Evolutionary conservation across 1,140 invertebrate species (phyloP).

Genomic region (Sinonovacula constricta): DNA sequence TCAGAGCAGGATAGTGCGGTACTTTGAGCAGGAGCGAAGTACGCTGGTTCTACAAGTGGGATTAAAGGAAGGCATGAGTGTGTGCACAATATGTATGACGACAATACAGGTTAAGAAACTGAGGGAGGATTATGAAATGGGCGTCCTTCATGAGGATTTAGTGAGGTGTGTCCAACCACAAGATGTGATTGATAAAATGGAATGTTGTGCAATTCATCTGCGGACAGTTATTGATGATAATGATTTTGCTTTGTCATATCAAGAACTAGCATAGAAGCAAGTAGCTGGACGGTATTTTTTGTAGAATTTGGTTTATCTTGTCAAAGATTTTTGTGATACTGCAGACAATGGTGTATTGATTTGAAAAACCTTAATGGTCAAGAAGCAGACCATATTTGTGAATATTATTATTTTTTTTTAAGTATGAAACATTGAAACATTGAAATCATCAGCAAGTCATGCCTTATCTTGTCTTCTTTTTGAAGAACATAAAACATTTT

Average conservation of each 20-base stretch:
- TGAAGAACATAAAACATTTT: too few relatives aligned
- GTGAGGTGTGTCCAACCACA: conserved; percentile 31
- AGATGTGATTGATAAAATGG: conserved; percentile 45
- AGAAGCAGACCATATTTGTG: too few relatives aligned
- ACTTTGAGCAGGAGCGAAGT: conserved; percentile 47
- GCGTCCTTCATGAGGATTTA: conserved; percentile 31
- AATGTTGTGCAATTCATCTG: conserved; percentile 51
- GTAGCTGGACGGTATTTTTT: too few relatives aligned
- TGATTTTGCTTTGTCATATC: conserved; percentile 38
- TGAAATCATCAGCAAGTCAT: too few relatives aligned
- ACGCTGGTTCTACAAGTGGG: conserved; percentile 40
- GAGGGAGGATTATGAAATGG: conserved; percentile 44
- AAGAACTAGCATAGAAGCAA: conserved; percentile 42
- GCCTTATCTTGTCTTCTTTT: too few relatives aligned
- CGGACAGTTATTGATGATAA: conserved; percentile 44
- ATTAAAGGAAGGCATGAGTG: conserved; percentile 29
- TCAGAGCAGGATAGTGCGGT: conserved; percentile 37
- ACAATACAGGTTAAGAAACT: conserved; percentile 28
- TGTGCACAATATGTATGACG: conserved; percentile 49
- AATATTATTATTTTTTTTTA: too few relatives aligned
- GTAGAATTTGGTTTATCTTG: too few relatives aligned
- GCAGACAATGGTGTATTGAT: too few relatives aligned
- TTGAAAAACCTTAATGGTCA: too few relatives aligned
- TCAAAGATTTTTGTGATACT: too few relatives aligned
- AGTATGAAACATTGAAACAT: too few relatives aligned